Conservation (phyloP, 2,888 invertebrate species). For the Microctonus aethiopoides region DNA sequence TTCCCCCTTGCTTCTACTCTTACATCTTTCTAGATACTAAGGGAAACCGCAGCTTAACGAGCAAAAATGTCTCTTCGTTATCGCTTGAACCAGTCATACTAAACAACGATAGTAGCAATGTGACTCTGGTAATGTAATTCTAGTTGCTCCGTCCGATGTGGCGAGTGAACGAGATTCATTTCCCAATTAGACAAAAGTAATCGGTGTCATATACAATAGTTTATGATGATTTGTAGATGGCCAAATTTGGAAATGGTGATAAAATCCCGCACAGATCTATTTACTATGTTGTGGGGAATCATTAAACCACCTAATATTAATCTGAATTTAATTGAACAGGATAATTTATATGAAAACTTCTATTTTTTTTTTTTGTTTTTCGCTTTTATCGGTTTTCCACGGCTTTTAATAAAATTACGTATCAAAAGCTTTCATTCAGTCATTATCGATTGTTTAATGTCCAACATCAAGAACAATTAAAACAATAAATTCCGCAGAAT, state of each 20-base stretch:
- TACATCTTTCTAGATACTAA: neutral
- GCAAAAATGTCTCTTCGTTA: conserved; percentile 53
- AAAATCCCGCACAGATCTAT: neutral
- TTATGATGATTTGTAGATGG: neutral
- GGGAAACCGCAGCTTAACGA: conserved; percentile 50
- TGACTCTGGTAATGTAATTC: conserved; percentile 55
- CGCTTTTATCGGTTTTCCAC: too few species aligned
- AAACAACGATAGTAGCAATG: conserved; percentile 50
- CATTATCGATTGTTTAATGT: neutral
- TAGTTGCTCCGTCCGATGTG: conserved; percentile 25
- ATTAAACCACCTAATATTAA: neutral
- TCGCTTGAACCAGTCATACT: conserved; percentile 32
- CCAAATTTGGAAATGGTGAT: neutral
- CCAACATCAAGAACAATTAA: neutral
- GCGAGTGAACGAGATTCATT: neutral
- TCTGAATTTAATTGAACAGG: too few species aligned
- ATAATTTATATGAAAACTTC: too few species aligned
- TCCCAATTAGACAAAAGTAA: neutral
- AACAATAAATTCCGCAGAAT: neutral
- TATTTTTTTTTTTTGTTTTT: too few species aligned
- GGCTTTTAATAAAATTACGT: neutral
- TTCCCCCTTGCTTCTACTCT: neutral
- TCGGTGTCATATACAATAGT: neutral
- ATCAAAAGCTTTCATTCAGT: neutral
- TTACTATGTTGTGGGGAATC: neutral